Conservation (phyloP, 2,888 invertebrate species). For the Eilema sororculum region DNA sequence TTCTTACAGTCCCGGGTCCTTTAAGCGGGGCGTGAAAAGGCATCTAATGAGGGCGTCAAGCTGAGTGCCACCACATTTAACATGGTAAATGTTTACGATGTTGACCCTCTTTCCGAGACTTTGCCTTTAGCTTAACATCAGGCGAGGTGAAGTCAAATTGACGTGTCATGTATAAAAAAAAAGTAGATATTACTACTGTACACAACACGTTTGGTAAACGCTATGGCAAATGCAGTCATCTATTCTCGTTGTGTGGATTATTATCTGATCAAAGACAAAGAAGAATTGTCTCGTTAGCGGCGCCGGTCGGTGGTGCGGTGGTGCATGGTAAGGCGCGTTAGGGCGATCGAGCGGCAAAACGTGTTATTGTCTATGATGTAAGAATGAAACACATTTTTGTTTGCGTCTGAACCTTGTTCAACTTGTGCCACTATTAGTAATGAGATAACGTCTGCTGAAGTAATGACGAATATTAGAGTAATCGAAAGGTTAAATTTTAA, state of each 20-base stretch:
- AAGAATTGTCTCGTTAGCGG: not conserved
- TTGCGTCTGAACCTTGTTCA: not conserved
- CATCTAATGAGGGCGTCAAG: too few relatives aligned
- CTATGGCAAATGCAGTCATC: too few relatives aligned
- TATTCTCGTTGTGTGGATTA: not conserved
- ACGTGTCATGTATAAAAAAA: too few relatives aligned
- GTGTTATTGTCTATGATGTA: not conserved
- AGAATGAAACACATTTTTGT: not conserved
- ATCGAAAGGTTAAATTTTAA: not conserved
- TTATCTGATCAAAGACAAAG: constrained; percentile 5
- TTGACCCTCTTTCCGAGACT: too few relatives aligned
- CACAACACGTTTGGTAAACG: not conserved
- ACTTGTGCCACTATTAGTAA: not conserved
- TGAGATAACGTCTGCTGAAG: not conserved
- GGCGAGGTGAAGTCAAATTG: too few relatives aligned
- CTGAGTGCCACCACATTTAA: too few relatives aligned
- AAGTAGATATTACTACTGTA: too few relatives aligned
- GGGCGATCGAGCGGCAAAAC: not conserved
- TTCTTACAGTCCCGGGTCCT: too few relatives aligned
- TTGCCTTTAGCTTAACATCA: too few relatives aligned
- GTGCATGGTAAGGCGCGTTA: not conserved
- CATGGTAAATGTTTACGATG: too few relatives aligned
- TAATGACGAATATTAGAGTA: not conserved
- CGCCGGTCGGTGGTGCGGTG: too few relatives aligned
- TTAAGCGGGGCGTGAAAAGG: too few relatives aligned